A percentile compares a stretch with the other conserved stretches of the same genome.
Conservation (phyloP, 2,113 vertebrate genomes). For the Zootoca vivipara region DNA sequence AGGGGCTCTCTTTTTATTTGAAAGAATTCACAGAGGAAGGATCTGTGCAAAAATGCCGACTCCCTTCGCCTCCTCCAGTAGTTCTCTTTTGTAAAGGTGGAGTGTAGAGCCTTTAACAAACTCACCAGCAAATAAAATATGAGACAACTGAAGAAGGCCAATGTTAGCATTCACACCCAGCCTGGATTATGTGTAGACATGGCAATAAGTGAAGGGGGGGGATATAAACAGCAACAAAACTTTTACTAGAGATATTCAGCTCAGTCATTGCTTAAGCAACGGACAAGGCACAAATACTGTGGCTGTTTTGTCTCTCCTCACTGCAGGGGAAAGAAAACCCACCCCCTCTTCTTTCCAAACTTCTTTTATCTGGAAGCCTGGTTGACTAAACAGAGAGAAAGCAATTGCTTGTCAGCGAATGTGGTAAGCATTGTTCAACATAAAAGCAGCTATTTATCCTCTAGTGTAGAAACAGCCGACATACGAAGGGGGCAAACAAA, state of each 20-base stretch:
- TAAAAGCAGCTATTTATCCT: not conserved
- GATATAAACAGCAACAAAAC: not conserved
- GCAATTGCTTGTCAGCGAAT: conserved; percentile 17
- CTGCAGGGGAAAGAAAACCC: not conserved
- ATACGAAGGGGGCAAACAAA: conserved; percentile 2
- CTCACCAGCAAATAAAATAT: not conserved
- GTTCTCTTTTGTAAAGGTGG: fast-evolving
- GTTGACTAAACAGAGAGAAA: conserved; percentile 25
- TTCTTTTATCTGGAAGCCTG: conserved; percentile 16
- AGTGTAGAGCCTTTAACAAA: not conserved
- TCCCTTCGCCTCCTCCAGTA: not conserved
- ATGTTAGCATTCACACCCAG: not conserved
- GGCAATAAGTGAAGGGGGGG: not conserved
- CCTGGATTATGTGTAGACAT: not conserved
- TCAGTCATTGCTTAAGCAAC: not conserved
- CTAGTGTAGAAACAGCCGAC: conserved; percentile 13
- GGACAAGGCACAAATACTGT: not conserved
- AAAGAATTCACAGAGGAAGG: not conserved
- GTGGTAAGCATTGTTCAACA: conserved; percentile 7
- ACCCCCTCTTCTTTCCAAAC: not conserved
- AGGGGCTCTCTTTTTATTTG: not conserved
- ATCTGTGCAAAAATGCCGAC: not conserved
- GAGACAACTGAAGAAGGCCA: not conserved
- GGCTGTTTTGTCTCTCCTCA: not conserved
- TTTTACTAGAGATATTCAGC: not conserved